Evolutionary conservation across 23 tunicate genomes (phyloP).

Genomic region (Diplosoma virens): DNA sequence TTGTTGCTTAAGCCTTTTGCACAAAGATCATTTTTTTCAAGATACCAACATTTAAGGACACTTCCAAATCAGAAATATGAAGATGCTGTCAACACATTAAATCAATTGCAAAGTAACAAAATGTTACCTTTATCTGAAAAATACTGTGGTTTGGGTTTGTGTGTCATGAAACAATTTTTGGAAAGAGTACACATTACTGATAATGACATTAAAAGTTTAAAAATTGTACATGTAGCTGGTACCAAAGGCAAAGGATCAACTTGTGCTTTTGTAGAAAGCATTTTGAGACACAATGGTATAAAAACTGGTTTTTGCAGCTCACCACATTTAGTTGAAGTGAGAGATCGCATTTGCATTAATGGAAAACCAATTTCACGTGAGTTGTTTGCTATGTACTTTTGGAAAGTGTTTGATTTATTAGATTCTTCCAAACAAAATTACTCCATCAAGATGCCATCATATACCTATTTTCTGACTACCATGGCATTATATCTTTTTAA

Average conservation of each 20-base stretch:
- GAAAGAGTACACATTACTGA: slow-evolving; percentile 49
- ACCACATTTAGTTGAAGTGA: slow-evolving; percentile 85
- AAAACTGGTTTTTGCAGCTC: slow-evolving; percentile 91
- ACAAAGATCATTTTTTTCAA: too few relatives aligned
- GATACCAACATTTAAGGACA: slow-evolving; percentile 45
- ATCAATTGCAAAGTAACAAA: slow-evolving; percentile 44
- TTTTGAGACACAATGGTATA: slow-evolving; percentile 67
- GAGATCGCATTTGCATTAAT: slow-evolving; percentile 82
- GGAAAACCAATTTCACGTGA: slow-evolving; percentile 71
- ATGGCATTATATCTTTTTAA: slow-evolving; percentile 81
- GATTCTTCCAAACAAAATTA: slow-evolving; percentile 34
- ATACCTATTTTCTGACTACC: slow-evolving; percentile 72
- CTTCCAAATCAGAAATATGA: slow-evolving; percentile 35
- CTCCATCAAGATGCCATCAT: slow-evolving; percentile 50
- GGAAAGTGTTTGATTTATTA: slow-evolving; percentile 53
- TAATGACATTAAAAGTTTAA: slow-evolving; percentile 40
- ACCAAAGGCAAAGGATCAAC: slow-evolving; percentile 98
- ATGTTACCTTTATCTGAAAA: slow-evolving; percentile 23
- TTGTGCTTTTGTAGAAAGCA: slow-evolving; percentile 87
- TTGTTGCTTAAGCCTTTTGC: too few relatives aligned
- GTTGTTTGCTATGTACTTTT: slow-evolving; percentile 70
- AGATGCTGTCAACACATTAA: slow-evolving; percentile 71
- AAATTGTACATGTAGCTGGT: slow-evolving; percentile 64
- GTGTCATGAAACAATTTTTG: slow-evolving; percentile 60
- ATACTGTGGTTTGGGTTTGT: slow-evolving; percentile 44